A percentile compares a stretch with the other conserved stretches of the same genome.
These are phyloP conservation scores for Eurytemora carolleeae DNA, from an alignment of 1,140 invertebrate species.

Conservation along the genomic window DNA sequence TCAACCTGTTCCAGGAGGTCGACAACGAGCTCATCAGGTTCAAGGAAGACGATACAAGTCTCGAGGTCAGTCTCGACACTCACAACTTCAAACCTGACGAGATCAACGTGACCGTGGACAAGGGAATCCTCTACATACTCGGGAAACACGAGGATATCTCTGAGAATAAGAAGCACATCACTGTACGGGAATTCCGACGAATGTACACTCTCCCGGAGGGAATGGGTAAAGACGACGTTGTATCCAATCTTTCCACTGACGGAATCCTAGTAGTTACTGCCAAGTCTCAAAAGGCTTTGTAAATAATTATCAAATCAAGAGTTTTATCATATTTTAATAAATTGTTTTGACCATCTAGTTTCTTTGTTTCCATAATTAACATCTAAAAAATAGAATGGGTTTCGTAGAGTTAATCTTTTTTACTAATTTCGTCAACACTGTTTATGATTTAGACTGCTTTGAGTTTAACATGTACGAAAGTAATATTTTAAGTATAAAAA, in stretches of 20 bases:
- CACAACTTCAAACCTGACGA: constrained; percentile 12
- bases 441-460: too few relatives aligned
- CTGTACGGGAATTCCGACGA: constrained; percentile 10
- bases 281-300: too few relatives aligned
- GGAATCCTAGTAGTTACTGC: constrained; percentile 15
- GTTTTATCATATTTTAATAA: too few relatives aligned
- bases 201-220: constrained; percentile 13
- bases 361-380: too few relatives aligned
- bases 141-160: constrained; percentile 15
- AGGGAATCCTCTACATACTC: constrained; percentile 4
- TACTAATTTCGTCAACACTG: too few relatives aligned
- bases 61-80: constrained; percentile 12
- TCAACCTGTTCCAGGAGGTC: background rate
- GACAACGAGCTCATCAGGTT: constrained; percentile 8
- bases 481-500: too few relatives aligned
- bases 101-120: constrained; percentile 8
- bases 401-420: too few relatives aligned
- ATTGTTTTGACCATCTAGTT: too few relatives aligned
- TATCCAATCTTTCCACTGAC: constrained; percentile 11
- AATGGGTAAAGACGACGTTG: constrained; percentile 4
- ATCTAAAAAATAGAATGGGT: too few relatives aligned
- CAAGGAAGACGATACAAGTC: constrained; percentile 14
- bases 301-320: too few relatives aligned
- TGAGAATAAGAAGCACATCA: background rate
- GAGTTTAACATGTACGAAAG: too few relatives aligned